Conservation (phyloP, 2,113 vertebrate species). For the Nothocercus julius region DNA sequence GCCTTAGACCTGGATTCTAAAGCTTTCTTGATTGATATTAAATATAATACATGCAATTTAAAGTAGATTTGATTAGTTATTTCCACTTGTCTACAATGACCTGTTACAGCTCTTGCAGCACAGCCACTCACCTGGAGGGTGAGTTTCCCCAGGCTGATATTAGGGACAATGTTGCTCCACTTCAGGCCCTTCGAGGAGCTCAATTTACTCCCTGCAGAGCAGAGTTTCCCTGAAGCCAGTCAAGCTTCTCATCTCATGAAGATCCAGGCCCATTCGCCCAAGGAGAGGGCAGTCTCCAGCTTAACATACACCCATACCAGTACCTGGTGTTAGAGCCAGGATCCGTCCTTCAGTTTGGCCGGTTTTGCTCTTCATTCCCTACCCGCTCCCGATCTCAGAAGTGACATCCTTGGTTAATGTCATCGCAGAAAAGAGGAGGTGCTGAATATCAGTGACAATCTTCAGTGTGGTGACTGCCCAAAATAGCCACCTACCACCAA, state of each 20-base stretch:
- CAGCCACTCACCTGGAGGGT: background rate
- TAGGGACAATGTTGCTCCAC: background rate
- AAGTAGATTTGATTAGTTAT: background rate
- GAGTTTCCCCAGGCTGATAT: background rate
- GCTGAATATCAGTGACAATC: accelerated
- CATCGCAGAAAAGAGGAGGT: background rate
- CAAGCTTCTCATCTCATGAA: background rate
- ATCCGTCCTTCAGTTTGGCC: background rate
- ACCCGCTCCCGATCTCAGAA: background rate
- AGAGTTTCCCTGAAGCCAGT: background rate
- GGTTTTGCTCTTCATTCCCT: background rate
- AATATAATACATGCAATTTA: background rate
- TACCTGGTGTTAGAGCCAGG: too few species aligned
- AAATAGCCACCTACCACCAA: background rate
- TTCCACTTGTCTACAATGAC: background rate
- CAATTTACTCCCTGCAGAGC: background rate
- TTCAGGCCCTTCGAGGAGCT: too few species aligned
- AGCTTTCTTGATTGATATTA: background rate
- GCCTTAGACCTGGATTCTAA: background rate
- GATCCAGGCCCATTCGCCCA: accelerated
- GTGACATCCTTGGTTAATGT: background rate
- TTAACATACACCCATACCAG: too few species aligned
- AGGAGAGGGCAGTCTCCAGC: background rate
- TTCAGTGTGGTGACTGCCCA: accelerated
- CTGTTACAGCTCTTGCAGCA: background rate